Evolutionary conservation across 2,888 invertebrate species (phyloP).

Genomic region (Ornithoptera alexandrae): DNA sequence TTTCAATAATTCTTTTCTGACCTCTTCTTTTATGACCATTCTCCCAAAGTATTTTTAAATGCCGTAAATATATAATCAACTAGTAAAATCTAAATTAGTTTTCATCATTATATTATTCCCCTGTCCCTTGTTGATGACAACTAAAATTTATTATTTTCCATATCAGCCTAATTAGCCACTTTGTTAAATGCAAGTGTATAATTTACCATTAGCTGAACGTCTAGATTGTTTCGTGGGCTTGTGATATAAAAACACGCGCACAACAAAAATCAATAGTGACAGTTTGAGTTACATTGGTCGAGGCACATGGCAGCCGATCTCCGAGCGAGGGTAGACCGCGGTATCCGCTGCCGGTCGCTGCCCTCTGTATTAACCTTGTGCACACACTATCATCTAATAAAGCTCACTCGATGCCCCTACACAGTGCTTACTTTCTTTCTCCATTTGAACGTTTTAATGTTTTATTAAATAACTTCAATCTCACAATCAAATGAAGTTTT

Average conservation of each 20-base stretch:
- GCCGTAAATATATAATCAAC: too few relatives aligned
- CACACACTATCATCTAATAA: slow-evolving; percentile 41
- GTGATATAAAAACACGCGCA: not conserved
- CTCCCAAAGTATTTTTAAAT: not conserved
- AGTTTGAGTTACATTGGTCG: slow-evolving; percentile 9
- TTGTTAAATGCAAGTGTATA: too few relatives aligned
- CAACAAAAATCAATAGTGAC: slow-evolving; percentile 21
- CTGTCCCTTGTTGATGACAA: too few relatives aligned
- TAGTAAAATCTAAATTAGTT: too few relatives aligned
- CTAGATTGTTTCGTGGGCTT: too few relatives aligned
- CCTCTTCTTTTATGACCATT: not conserved
- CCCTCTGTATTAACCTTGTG: slow-evolving; percentile 60
- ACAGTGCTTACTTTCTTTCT: slow-evolving; percentile 2
- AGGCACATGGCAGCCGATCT: slow-evolving; percentile 22
- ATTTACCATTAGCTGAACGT: too few relatives aligned
- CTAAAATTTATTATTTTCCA: too few relatives aligned
- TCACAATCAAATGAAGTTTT: too few relatives aligned
- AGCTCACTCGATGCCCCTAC: slow-evolving; percentile 25
- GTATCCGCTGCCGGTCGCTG: slow-evolving; percentile 47
- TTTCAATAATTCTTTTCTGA: not conserved
- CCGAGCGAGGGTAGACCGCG: slow-evolving; percentile 19
- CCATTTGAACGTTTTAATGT: not conserved
- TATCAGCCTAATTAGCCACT: too few relatives aligned
- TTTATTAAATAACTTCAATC: not conserved
- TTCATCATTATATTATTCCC: too few relatives aligned